Conservation (phyloP, 2,888 invertebrate species). For the Callyntrura sp. region DNA sequence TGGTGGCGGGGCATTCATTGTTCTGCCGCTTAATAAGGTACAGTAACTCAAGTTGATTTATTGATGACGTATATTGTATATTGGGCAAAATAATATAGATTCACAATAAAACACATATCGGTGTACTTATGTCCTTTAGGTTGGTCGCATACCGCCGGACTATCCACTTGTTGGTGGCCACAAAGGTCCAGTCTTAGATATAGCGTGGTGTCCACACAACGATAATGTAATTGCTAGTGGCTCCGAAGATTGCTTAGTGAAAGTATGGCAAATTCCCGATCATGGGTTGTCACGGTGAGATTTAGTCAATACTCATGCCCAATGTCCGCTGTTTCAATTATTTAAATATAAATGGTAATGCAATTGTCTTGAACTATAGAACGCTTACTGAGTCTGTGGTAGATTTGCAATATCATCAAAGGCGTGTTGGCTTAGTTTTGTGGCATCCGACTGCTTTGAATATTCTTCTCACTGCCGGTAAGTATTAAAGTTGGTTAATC, state of each 20-base stretch:
- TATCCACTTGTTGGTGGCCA: conserved; percentile 98
- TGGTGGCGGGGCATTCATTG: conserved; percentile 98
- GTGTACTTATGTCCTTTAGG: conserved; percentile 87
- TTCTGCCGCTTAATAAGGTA: conserved; percentile 97
- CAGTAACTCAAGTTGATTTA: conserved; percentile 76
- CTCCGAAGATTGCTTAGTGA: conserved; percentile 98
- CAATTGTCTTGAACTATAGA: conserved; percentile 85
- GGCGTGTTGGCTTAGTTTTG: conserved; percentile 95
- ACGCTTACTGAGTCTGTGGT: conserved; percentile 97
- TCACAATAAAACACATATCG: background rate
- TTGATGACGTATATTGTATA: background rate
- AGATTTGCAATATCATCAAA: conserved; percentile 96
- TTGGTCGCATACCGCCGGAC: conserved; percentile 97
- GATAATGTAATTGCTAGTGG: conserved; percentile 99
- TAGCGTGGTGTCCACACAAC: conserved; percentile 99
- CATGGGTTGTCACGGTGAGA: conserved; percentile 90
- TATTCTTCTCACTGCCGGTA: conserved; percentile 95
- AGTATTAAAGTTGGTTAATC: conserved; percentile 4
- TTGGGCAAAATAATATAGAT: too few relatives aligned
- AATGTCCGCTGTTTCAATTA: too few relatives aligned
- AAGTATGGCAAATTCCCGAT: conserved; percentile 98
- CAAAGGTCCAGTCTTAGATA: conserved; percentile 98
- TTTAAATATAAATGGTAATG: too few relatives aligned
- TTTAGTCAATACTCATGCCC: too few relatives aligned
- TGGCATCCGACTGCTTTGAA: conserved; percentile 99